phyloP scores from a whole-genome alignment of 2,888 invertebrate species.

The Dorcus parallelipipedus region DNA sequence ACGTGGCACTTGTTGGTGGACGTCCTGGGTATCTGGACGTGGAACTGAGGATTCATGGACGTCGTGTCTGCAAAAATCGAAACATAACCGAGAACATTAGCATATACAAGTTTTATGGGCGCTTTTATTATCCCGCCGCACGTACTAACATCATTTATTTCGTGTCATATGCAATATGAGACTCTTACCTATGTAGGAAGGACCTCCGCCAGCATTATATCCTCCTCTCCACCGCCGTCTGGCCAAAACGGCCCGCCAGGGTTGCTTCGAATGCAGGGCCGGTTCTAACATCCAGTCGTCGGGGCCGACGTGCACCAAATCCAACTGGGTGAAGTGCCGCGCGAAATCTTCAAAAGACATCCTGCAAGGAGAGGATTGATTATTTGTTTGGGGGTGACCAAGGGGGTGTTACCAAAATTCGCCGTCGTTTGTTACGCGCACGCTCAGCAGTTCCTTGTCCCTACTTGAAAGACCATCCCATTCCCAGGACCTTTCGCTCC shows the following conservation, averaged over 20 bases:
- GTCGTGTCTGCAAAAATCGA: slow-evolving; percentile 54
- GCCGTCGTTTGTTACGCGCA: slow-evolving; percentile 62
- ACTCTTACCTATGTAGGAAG: slow-evolving; percentile 53
- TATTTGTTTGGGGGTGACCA: no score
- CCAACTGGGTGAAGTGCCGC: slow-evolving; percentile 62
- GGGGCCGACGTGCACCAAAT: slow-evolving; percentile 72
- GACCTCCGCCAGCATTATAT: slow-evolving; percentile 70
- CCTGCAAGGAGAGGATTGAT: slow-evolving; percentile 46
- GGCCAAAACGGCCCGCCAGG: slow-evolving; percentile 69
- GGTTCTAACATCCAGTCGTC: slow-evolving; percentile 72
- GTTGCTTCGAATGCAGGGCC: slow-evolving; percentile 63
- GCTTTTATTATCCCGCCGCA: no score
- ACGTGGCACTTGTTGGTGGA: slow-evolving; percentile 66
- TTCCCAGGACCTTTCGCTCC: slow-evolving; percentile 67
- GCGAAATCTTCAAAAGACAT: slow-evolving; percentile 71
- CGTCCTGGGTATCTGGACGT: slow-evolving; percentile 63
- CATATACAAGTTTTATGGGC: no score
- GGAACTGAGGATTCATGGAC: slow-evolving; percentile 69
- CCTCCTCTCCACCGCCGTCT: slow-evolving; percentile 65
- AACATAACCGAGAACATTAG: not conserved
- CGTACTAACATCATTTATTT: no score
- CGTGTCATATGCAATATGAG: no score
- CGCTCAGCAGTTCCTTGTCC: slow-evolving; percentile 62
- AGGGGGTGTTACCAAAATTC: slow-evolving; percentile 62
- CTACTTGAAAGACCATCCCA: slow-evolving; percentile 64